Evolutionary conservation across 2,113 vertebrate genomes (phyloP).

Genomic region (Bos javanicus): DNA sequence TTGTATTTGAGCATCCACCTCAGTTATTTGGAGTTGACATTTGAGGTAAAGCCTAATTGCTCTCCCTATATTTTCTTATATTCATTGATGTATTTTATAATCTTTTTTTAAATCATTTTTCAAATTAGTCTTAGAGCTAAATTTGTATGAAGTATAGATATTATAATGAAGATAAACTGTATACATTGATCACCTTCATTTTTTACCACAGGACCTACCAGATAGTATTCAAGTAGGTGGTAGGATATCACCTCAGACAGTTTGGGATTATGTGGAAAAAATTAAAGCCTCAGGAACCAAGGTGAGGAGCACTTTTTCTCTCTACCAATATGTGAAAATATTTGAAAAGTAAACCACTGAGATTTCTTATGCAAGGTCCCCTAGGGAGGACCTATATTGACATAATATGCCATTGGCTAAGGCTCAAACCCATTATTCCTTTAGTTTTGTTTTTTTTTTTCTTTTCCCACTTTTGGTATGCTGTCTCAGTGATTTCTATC

Average conservation of each 20-base stretch:
- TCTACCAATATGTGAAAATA: background rate
- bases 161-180: background rate
- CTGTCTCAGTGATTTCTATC: background rate
- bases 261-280: constrained; percentile 99
- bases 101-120: background rate
- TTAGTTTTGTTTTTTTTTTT: background rate
- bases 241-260: constrained; percentile 95
- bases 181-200: constrained; percentile 1
- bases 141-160: background rate
- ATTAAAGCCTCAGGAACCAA: constrained; percentile 98
- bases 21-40: background rate
- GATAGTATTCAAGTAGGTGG: constrained; percentile 97
- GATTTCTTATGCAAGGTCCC: background rate
- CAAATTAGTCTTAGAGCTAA: constrained; percentile 1
- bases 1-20: background rate
- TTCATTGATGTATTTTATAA: background rate
- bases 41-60: background rate
- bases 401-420: background rate
- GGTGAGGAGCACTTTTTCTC: constrained; percentile 77
- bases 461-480: background rate
- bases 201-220: constrained; percentile 89
- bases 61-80: background rate
- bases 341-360: background rate
- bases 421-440: background rate
- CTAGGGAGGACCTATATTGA: background rate